These are phyloP conservation scores for Galaxea fascicularis DNA, from an alignment of 92 coral and sea anemone genomes.

Conservation along the genomic window DNA sequence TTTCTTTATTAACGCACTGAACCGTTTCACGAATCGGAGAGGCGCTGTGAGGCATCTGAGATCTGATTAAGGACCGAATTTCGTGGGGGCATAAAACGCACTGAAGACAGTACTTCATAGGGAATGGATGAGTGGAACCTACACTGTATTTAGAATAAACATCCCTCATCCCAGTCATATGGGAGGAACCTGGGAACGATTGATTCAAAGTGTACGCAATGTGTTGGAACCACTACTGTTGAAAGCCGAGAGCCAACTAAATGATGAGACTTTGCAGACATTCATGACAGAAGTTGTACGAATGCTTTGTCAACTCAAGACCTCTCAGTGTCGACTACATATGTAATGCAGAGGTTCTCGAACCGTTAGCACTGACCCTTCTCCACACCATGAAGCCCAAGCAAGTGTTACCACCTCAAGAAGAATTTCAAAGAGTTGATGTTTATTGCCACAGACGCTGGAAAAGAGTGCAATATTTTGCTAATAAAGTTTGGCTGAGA, in stretches of 20 bases:
- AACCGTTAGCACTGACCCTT: slow-evolving; percentile 30
- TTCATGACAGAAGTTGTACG: slow-evolving; percentile 65
- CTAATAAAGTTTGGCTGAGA: neutral
- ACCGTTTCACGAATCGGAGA: slow-evolving; percentile 7
- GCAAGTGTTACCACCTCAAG: slow-evolving; percentile 21
- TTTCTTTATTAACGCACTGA: too few relatives aligned
- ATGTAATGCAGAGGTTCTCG: slow-evolving; percentile 28
- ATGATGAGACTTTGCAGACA: slow-evolving; percentile 49
- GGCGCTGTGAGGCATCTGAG: slow-evolving; percentile 1
- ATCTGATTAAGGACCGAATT: neutral
- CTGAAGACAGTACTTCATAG: too few relatives aligned
- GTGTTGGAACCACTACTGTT: slow-evolving; percentile 33
- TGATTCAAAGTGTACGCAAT: slow-evolving; percentile 33
- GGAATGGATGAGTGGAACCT: too few relatives aligned
- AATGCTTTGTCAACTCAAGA: slow-evolving; percentile 57
- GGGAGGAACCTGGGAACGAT: slow-evolving; percentile 44
- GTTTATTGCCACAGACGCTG: slow-evolving; percentile 9
- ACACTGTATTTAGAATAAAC: slow-evolving; percentile 8
- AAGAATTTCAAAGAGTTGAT: slow-evolving; percentile 9
- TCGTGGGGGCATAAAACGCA: neutral
- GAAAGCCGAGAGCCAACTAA: slow-evolving; percentile 29
- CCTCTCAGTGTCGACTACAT: slow-evolving; percentile 38
- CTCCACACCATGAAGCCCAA: slow-evolving; percentile 19
- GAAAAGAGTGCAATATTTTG: neutral
- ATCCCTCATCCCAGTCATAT: slow-evolving; percentile 34